These are phyloP conservation scores for Parnassius glacialis DNA, from an alignment of 2,888 invertebrate genomes.

Conservation along the genomic window DNA sequence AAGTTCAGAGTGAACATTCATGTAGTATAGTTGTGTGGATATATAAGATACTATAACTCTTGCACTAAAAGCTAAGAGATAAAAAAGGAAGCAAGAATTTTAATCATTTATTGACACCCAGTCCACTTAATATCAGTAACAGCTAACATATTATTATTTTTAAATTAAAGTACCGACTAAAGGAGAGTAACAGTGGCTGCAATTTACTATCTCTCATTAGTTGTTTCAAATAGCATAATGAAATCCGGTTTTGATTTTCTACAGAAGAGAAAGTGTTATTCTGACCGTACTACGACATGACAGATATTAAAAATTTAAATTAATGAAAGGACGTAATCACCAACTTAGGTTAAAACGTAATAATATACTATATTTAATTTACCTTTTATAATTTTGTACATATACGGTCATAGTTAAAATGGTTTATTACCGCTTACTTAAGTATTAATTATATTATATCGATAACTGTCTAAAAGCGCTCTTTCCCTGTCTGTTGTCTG, in stretches of 20 bases:
- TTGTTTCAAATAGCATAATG: conserved; percentile 25
- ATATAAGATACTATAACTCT: too few species aligned
- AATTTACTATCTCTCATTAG: conserved; percentile 16
- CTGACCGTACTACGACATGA: conserved; percentile 8
- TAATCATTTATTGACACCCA: background rate
- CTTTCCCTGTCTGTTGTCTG: too few species aligned
- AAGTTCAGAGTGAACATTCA: too few species aligned
- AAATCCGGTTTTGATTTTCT: conserved; percentile 34
- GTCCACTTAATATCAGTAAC: background rate
- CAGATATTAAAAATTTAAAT: background rate
- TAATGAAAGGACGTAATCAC: conserved; percentile 1
- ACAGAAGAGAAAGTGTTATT: conserved; percentile 32
- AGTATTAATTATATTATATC: too few species aligned
- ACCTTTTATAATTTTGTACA: too few species aligned
- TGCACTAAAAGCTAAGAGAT: too few species aligned
- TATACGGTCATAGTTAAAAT: too few species aligned
- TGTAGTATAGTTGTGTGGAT: too few species aligned
- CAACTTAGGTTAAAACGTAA: background rate
- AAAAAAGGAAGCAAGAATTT: too few species aligned
- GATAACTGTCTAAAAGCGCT: too few species aligned
- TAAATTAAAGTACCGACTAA: conserved; percentile 10
- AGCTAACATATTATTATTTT: conserved; percentile 3
- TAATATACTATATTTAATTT: too few species aligned
- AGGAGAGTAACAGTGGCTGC: conserved; percentile 6
- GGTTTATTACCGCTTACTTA: too few species aligned